Percentiles rank a stretch among this genome's conserved stretches.
phyloP scores from a whole-genome alignment of 2,888 invertebrate species.

The Scaptomyza polygonia region DNA sequence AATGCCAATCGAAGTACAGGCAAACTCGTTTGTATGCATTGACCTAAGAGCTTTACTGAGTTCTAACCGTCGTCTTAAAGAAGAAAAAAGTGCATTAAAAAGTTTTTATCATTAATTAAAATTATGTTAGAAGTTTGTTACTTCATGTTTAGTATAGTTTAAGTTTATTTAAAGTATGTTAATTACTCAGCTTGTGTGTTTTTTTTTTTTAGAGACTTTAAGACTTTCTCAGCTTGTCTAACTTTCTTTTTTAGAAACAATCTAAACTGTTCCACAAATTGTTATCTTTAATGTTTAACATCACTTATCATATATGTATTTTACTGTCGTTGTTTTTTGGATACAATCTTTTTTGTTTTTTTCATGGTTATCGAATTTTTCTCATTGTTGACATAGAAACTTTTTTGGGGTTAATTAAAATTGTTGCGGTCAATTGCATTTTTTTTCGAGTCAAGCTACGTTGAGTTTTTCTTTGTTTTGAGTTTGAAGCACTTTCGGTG shows the following conservation, averaged over 20 bases:
- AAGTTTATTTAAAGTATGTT: neutral
- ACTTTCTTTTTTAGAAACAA: slow-evolving; percentile 2
- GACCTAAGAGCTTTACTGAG: too few relatives aligned
- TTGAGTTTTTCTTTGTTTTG: slow-evolving; percentile 11
- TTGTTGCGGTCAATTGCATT: slow-evolving; percentile 60
- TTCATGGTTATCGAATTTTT: slow-evolving; percentile 22
- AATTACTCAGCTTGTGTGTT: neutral
- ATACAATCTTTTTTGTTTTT: slow-evolving; percentile 15
- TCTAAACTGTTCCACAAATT: neutral
- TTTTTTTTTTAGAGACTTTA: neutral
- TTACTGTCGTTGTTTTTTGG: neutral
- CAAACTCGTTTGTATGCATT: too few relatives aligned
- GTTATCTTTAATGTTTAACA: slow-evolving; percentile 17
- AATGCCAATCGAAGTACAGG: slow-evolving; percentile 17
- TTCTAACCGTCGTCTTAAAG: too few relatives aligned
- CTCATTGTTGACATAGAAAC: slow-evolving; percentile 41
- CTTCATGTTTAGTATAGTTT: neutral
- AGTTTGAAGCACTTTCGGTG: slow-evolving; percentile 15
- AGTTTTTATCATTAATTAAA: neutral
- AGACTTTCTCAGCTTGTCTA: neutral
- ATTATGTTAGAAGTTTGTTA: neutral
- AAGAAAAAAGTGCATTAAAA: too few relatives aligned
- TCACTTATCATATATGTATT: slow-evolving; percentile 22
- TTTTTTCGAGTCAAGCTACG: slow-evolving; percentile 44
- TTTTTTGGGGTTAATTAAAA: slow-evolving; percentile 48